Evolutionary conservation across 2,888 invertebrate genomes (phyloP).

Genomic region (Thecocarcelia acutangulata): DNA sequence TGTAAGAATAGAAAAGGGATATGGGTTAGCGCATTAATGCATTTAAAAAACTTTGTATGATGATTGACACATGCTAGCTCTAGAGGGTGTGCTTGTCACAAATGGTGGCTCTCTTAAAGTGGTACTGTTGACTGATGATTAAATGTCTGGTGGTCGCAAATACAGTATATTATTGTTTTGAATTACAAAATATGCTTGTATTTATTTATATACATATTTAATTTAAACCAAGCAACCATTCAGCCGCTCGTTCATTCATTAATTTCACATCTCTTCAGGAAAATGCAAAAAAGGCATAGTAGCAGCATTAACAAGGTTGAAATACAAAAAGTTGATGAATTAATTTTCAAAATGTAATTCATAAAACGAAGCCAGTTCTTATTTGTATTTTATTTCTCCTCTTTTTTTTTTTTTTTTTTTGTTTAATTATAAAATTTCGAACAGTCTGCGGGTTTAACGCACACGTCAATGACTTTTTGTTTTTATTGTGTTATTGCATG

Average conservation of each 20-base stretch:
- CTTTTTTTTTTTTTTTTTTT: neutral
- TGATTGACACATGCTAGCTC: neutral
- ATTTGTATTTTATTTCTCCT: conserved; percentile 12
- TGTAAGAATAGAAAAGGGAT: too few relatives aligned
- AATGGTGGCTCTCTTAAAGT: conserved; percentile 41
- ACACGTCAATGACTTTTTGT: conserved; percentile 67
- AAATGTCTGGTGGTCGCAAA: conserved; percentile 31
- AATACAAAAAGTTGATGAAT: conserved; percentile 59
- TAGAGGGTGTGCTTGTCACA: conserved; percentile 1
- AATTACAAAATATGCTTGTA: conserved; percentile 46
- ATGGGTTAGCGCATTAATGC: too few relatives aligned
- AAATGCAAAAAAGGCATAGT: conserved; percentile 40
- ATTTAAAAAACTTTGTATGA: too few relatives aligned
- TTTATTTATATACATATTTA: too few relatives aligned
- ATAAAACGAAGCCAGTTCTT: conserved; percentile 52
- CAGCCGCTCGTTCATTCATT: conserved; percentile 46
- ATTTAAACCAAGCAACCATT: conserved; percentile 7
- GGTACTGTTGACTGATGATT: conserved; percentile 38
- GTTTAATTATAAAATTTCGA: conserved; percentile 32
- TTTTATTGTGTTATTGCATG: conserved; percentile 49
- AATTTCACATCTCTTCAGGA: conserved; percentile 40
- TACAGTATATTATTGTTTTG: conserved; percentile 40
- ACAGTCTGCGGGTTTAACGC: conserved; percentile 71
- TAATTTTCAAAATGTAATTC: conserved; percentile 62
- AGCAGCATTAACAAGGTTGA: conserved; percentile 50